Base-by-base conservation (phyloP, 2,888 invertebrate species). In the Biston stratarius region DNA sequence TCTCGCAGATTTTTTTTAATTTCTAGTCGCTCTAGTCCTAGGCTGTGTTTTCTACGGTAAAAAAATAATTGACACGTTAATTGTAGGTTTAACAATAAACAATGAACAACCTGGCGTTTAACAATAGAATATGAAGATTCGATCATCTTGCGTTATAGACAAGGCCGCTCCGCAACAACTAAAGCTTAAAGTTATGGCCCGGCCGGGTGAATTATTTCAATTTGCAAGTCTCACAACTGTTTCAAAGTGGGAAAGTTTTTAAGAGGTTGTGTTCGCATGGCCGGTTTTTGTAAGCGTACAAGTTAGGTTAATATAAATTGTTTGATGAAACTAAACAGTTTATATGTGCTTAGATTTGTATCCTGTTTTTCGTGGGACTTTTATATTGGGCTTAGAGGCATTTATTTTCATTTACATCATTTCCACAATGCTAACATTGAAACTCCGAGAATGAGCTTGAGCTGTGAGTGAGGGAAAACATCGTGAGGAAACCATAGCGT, bases 161-260 rank as follows among this genome's bases (percentile, higher is more conserved):
- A 69, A 76, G 68, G 73, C 42, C 48, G 63, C 66, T 82, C 83
- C 81, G 81, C 84, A 73, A 63, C 67, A 87, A 83, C 80, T 85
- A 77, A 81, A 74, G 79, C 82, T 80, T 78, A 59, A 59, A 60
- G 65, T 87, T 84, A 87, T 83, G 82, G 80, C 76, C 75, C 81
- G 79, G 81, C 80, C 73, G 78, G 80, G 79, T 86, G 83, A 90
- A 88, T 90, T 88, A 91, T 90, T 89, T 88, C 86, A 86, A 89
- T 87, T 89, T 84, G 81, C 83, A 85, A 85, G 81, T 79, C 82
- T 78, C 82, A 81, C 77, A 86, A 88, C 89, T 89, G 86, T 90
- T 89, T 82, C 76, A 77, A 85, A 83, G 85, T 80, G 81, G 80
- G 78, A 84, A 88, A 84, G 88, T 86, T 88, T 66, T 85, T 82